Percentiles rank a stretch among this genome's conserved stretches.
Evolutionary conservation across 2,113 vertebrate species (phyloP).

Genomic region (Geococcyx californianus): DNA sequence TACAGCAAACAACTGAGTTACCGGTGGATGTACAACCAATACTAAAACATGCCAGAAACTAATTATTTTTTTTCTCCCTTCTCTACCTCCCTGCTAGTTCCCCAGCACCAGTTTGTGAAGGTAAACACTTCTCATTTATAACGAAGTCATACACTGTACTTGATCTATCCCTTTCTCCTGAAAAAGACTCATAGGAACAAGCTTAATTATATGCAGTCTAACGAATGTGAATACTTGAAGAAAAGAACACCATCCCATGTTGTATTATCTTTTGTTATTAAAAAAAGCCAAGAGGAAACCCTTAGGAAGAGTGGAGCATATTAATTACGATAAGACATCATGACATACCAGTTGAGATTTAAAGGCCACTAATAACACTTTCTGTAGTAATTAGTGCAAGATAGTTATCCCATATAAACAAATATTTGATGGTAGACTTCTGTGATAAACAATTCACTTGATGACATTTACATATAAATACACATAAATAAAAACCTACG

Average conservation of each 20-base stretch:
- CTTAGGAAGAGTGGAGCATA: conserved; percentile 20
- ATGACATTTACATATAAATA: conserved; percentile 70
- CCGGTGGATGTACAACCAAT: neutral
- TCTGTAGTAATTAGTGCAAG: conserved; percentile 60
- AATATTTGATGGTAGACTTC: conserved; percentile 23
- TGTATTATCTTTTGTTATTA: conserved; percentile 32
- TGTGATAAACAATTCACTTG: conserved; percentile 59
- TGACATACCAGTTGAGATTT: conserved; percentile 35
- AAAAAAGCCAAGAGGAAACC: conserved; percentile 9
- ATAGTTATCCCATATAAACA: conserved; percentile 45
- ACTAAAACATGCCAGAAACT: neutral
- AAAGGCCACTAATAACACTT: conserved; percentile 60
- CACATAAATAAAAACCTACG: conserved; percentile 64
- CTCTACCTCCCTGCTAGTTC: neutral
- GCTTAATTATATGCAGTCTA: neutral
- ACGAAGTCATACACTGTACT: neutral
- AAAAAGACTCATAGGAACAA: neutral
- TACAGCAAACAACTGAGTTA: neutral
- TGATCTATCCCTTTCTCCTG: neutral
- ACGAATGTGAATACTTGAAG: neutral
- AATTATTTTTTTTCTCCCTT: neutral
- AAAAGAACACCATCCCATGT: neutral
- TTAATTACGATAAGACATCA: conserved; percentile 43
- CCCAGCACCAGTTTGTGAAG: neutral
- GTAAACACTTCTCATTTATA: neutral